phyloP scores from a whole-genome alignment of 2,888 invertebrate genomes.

The Plebejus melissa region DNA sequence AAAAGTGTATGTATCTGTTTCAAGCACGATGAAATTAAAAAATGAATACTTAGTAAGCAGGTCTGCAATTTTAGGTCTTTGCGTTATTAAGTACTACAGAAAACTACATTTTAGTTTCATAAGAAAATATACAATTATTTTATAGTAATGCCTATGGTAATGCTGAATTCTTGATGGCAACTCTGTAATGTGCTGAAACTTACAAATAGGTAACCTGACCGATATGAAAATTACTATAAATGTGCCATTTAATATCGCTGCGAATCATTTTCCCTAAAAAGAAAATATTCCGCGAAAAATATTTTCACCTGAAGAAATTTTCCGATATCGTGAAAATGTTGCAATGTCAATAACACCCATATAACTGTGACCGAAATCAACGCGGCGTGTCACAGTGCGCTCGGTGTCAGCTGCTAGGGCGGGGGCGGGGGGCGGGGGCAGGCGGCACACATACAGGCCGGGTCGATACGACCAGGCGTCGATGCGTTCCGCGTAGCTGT shows the following conservation, averaged over 20 bases:
- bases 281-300: slow-evolving; percentile 5
- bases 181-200: background rate
- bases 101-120: background rate
- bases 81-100: no score
- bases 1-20: background rate
- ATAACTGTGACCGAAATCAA: slow-evolving; percentile 29
- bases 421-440: slow-evolving; percentile 84
- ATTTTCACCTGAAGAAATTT: background rate
- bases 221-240: background rate
- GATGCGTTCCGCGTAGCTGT: slow-evolving; percentile 57
- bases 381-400: slow-evolving; percentile 33
- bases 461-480: slow-evolving; percentile 70
- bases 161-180: background rate
- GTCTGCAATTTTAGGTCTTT: background rate
- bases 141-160: no score
- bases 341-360: slow-evolving; percentile 34
- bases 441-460: slow-evolving; percentile 77
- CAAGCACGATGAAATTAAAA: background rate
- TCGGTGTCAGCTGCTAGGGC: slow-evolving; percentile 49
- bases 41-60: background rate
- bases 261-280: background rate
- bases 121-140: no score
- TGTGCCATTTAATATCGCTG: background rate
- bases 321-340: slow-evolving; percentile 13
- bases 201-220: background rate